These are phyloP conservation scores for Callionymus lyra DNA, from an alignment of 2,113 vertebrate species.

Conservation along the genomic window DNA sequence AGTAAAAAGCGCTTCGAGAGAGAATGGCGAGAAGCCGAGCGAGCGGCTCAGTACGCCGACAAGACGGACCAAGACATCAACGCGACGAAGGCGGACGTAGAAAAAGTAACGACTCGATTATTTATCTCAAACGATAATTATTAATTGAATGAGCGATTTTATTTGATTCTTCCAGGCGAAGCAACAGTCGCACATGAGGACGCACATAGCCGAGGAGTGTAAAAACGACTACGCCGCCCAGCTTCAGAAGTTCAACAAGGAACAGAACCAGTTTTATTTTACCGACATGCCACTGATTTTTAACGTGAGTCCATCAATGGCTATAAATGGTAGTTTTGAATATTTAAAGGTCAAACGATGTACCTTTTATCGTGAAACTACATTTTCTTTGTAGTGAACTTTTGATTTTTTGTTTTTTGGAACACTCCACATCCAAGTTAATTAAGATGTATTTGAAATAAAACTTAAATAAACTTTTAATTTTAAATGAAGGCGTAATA, in stretches of 20 bases:
- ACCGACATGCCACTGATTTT: constrained; percentile 80
- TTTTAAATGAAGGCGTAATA: too few species aligned
- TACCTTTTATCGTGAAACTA: background rate
- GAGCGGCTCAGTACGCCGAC: constrained; percentile 73
- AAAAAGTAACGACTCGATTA: constrained; percentile 70
- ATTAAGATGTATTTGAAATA: too few species aligned
- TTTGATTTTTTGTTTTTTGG: too few species aligned
- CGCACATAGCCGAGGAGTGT: constrained; percentile 78
- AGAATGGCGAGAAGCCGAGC: constrained; percentile 82
- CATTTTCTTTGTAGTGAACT: background rate
- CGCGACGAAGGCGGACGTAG: constrained; percentile 84
- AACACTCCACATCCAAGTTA: too few species aligned
- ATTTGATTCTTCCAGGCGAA: constrained; percentile 66
- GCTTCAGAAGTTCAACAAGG: constrained; percentile 81
- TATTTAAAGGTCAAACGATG: too few species aligned
- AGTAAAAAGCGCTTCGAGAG: constrained; percentile 85
- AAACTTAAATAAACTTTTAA: too few species aligned
- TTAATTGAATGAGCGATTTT: too few species aligned
- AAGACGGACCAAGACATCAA: constrained; percentile 82
- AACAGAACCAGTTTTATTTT: constrained; percentile 82
- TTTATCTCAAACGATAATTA: background rate
- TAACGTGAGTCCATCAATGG: constrained; percentile 64
- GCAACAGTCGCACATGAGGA: constrained; percentile 76
- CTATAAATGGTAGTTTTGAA: too few species aligned
- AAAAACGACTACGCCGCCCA: constrained; percentile 83